Conservation (phyloP, 2,888 invertebrate species). For the Rhimphoctona megacephalus region DNA sequence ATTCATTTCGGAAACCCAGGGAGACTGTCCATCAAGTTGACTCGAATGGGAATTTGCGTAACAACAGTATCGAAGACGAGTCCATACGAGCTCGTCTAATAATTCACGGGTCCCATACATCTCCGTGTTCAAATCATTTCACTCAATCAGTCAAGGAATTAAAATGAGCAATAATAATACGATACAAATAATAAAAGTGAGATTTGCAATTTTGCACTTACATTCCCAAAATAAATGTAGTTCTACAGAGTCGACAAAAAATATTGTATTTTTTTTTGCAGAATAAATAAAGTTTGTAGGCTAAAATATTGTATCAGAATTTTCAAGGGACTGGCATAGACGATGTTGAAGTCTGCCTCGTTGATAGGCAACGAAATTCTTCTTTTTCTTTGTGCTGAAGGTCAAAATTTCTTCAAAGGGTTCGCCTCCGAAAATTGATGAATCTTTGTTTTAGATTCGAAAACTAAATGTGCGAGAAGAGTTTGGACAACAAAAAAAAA, state of each 20-base stretch:
- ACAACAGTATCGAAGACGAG: background rate
- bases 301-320: too few species aligned
- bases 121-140: background rate
- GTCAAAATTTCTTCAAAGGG: background rate
- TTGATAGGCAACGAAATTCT: background rate
- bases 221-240: background rate
- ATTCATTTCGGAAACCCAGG: slow-evolving; percentile 1
- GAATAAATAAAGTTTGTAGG: too few species aligned
- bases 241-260: background rate
- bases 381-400: background rate
- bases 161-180: background rate
- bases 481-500: too few species aligned
- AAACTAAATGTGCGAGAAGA: too few species aligned
- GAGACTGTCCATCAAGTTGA: slow-evolving; percentile 19
- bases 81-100: background rate
- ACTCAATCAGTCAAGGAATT: background rate
- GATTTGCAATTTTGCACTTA: background rate
- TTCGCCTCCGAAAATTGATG: background rate
- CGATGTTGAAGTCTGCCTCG: background rate
- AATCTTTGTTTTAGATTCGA: background rate
- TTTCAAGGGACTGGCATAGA: too few species aligned
- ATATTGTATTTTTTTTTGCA: background rate
- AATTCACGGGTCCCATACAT: background rate
- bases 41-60: background rate
- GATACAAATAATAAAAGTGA: background rate